Evolutionary conservation across 2,113 vertebrate genomes (phyloP).

Genomic region (Ariopsis seemanni): DNA sequence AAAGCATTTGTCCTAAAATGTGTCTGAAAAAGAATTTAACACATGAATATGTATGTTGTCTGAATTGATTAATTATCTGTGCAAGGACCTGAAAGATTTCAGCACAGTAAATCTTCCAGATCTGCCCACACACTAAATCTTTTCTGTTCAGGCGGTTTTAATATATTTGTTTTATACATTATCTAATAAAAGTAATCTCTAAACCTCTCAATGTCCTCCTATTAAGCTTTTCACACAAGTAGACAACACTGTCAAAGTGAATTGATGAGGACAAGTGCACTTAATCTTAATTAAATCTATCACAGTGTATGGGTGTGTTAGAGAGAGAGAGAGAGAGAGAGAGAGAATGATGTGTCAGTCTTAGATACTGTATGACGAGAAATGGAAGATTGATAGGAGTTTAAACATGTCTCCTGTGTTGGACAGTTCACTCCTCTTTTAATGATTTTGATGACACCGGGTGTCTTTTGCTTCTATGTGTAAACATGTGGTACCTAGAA

Average conservation of each 20-base stretch:
- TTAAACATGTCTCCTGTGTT: slow-evolving; percentile 18
- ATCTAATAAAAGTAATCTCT: slow-evolving; percentile 53
- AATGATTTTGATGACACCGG: neutral
- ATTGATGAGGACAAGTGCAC: slow-evolving; percentile 48
- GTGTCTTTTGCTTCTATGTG: neutral
- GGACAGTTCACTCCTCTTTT: neutral
- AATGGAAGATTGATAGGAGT: slow-evolving; percentile 34
- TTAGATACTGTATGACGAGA: slow-evolving; percentile 25
- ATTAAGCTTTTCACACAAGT: slow-evolving; percentile 40
- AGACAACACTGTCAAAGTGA: slow-evolving; percentile 42
- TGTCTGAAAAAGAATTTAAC: slow-evolving; percentile 37
- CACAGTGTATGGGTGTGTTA: slow-evolving; percentile 3
- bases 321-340: neutral
- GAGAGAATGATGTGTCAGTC: neutral
- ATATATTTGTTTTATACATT: slow-evolving; percentile 56
- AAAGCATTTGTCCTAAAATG: slow-evolving; percentile 26
- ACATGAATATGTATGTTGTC: slow-evolving; percentile 55
- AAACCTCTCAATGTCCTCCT: slow-evolving; percentile 42
- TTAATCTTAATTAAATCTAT: slow-evolving; percentile 55
- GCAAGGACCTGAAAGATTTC: slow-evolving; percentile 34
- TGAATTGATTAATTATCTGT: slow-evolving; percentile 53
- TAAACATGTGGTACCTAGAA: neutral
- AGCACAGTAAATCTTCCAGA: slow-evolving; percentile 46
- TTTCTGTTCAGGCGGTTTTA: slow-evolving; percentile 40
- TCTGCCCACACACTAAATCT: slow-evolving; percentile 54